Conservation (phyloP, 2,888 invertebrate genomes). For the Odontothrips loti region DNA sequence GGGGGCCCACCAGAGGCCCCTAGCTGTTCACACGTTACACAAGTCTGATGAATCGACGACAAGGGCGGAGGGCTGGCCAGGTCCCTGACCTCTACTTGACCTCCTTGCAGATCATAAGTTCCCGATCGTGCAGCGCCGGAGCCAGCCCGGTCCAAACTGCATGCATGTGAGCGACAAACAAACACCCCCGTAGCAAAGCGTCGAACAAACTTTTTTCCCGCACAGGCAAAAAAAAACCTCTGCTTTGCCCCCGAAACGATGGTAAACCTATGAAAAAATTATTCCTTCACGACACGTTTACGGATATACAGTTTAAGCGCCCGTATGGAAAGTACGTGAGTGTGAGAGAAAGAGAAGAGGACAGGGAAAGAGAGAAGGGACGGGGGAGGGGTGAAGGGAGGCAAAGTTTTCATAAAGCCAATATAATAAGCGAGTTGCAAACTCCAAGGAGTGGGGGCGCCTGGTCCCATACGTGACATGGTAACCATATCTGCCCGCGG, state of each 20-base stretch:
- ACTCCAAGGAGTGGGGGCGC: background rate
- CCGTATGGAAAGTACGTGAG: too few species aligned
- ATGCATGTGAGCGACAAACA: background rate
- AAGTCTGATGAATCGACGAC: background rate
- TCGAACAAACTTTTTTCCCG: too few species aligned
- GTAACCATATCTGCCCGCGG: slow-evolving; percentile 6
- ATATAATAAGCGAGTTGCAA: slow-evolving; percentile 26
- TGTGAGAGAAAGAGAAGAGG: background rate
- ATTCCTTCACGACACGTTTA: too few species aligned
- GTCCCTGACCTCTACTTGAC: background rate
- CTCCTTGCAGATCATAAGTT: background rate
- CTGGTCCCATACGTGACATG: background rate
- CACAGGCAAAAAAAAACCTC: too few species aligned
- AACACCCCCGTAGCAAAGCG: too few species aligned
- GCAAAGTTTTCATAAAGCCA: slow-evolving; percentile 14
- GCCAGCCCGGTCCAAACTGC: background rate
- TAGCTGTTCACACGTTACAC: background rate
- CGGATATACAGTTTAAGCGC: too few species aligned
- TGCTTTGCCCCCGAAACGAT: too few species aligned
- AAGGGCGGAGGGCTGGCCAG: background rate
- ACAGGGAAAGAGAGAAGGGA: background rate
- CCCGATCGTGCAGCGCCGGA: too few species aligned
- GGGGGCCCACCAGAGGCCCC: background rate
- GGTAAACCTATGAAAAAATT: too few species aligned
- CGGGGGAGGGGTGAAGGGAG: background rate